Conservation (phyloP, 2,113 vertebrate genomes). For the Carlito syrichta region DNA sequence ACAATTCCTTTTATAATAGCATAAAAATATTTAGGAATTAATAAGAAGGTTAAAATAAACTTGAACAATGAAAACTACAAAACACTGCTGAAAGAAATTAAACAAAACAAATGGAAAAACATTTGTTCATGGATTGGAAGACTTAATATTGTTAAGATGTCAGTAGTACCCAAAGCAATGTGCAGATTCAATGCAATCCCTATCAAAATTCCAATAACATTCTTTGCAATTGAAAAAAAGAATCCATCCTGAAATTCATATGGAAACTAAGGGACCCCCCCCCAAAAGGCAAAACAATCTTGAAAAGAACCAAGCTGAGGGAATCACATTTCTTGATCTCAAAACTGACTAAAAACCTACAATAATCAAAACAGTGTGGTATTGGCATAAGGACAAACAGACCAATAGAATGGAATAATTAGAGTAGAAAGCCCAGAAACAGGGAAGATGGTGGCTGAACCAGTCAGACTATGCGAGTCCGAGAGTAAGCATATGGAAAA, state of each 20-base stretch:
- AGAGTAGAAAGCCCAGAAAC: background rate
- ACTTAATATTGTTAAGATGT: background rate
- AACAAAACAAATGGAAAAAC: background rate
- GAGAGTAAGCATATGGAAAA: too few relatives aligned
- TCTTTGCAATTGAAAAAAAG: background rate
- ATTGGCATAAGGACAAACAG: background rate
- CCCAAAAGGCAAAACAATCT: background rate
- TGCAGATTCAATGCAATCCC: background rate
- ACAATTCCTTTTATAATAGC: background rate
- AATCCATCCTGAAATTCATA: background rate
- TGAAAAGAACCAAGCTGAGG: background rate
- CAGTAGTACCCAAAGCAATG: background rate
- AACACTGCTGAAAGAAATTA: background rate
- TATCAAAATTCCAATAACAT: background rate
- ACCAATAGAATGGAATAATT: too few relatives aligned
- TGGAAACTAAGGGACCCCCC: background rate
- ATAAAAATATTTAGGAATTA: background rate
- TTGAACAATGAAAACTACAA: background rate
- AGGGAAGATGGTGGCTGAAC: too few relatives aligned
- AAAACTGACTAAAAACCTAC: background rate
- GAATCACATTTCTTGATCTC: background rate
- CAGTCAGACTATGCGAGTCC: too few relatives aligned
- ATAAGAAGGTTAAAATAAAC: background rate
- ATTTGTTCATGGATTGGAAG: background rate
- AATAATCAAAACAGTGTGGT: background rate